phyloP scores from a whole-genome alignment of 2,113 vertebrate genomes.

The Corvus hawaiiensis region DNA sequence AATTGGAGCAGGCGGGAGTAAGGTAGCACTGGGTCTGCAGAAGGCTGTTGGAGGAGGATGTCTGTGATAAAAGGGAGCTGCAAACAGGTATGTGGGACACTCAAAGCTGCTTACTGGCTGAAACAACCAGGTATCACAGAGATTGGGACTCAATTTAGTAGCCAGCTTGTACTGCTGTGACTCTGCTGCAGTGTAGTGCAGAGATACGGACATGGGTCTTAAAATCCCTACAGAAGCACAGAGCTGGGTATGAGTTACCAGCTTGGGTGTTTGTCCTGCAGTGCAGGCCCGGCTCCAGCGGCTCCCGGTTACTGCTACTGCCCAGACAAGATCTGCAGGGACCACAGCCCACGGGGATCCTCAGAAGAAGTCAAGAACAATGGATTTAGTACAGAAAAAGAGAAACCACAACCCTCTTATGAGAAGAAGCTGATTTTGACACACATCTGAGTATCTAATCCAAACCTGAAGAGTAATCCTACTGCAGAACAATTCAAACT shows the following conservation, averaged over 20 bases:
- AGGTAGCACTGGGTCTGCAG: neutral
- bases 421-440: neutral
- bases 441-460: neutral
- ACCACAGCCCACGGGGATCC: neutral
- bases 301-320: rapidly evolving
- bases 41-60: neutral
- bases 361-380: neutral
- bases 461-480: neutral
- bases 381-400: neutral
- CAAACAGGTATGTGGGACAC: rapidly evolving
- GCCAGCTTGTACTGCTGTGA: neutral
- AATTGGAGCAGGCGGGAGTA: rapidly evolving
- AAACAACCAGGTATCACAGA: neutral
- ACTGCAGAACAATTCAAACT: neutral
- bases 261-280: rapidly evolving
- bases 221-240: neutral
- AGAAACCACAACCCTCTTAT: neutral
- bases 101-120: neutral
- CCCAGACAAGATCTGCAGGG: neutral
- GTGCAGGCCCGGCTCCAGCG: neutral
- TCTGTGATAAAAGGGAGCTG: neutral
- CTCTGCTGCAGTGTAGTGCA: neutral
- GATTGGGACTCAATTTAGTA: neutral
- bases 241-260: rapidly evolving
- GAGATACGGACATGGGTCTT: neutral